Percentiles rank a stretch among this genome's conserved stretches.
Conservation (phyloP, 1,140 invertebrate genomes). For the Nasonia longicornis region DNA sequence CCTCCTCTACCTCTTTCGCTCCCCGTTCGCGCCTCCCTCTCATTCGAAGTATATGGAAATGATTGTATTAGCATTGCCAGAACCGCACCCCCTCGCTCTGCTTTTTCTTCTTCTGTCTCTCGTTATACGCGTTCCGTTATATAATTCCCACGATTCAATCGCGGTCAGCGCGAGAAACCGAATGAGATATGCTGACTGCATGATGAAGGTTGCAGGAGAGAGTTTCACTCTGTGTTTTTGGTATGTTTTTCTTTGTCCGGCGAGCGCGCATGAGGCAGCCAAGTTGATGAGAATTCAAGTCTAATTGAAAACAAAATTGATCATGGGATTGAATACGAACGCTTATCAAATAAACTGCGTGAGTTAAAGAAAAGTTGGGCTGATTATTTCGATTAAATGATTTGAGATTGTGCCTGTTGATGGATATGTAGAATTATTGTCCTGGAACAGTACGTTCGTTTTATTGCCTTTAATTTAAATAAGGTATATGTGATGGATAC, state of each 20-base stretch:
- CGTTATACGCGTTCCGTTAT: not conserved
- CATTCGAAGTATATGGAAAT: slow-evolving; percentile 29
- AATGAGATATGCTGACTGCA: not conserved
- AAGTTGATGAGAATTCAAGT: not conserved
- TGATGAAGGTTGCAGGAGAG: not conserved
- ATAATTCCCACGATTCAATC: not conserved
- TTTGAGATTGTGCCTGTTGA: no score
- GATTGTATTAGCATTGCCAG: slow-evolving; percentile 25
- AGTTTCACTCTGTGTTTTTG: no score
- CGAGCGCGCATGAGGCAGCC: not conserved
- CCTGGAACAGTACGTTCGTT: no score
- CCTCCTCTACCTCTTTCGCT: slow-evolving; percentile 24
- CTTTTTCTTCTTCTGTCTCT: slow-evolving; percentile 10
- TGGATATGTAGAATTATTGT: no score
- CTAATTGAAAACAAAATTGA: not conserved
- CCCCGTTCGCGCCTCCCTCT: slow-evolving; percentile 10
- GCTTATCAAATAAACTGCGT: not conserved
- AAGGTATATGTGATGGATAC: no score
- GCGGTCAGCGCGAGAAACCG: not conserved
- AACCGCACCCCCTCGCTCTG: not conserved
- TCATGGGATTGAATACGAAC: not conserved
- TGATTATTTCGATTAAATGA: not conserved
- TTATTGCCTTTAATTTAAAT: no score
- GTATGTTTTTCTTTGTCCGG: not conserved
- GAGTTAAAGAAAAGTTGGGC: not conserved